A percentile compares a stretch with the other conserved stretches of the same genome.
These are phyloP conservation scores for Bicyclus anynana DNA, from an alignment of 1,140 invertebrate genomes.

Conservation along the genomic window DNA sequence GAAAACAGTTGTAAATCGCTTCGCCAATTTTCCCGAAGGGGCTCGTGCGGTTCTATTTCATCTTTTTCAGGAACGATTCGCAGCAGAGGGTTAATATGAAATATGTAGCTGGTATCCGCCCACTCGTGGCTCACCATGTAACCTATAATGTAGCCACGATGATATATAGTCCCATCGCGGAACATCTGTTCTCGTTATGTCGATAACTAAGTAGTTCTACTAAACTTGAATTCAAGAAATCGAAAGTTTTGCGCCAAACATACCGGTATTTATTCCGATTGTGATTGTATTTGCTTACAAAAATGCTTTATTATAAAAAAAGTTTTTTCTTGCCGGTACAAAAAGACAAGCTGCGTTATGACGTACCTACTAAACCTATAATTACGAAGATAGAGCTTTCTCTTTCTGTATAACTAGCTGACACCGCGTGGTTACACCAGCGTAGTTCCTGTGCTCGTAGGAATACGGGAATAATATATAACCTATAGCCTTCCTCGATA, in stretches of 20 bases:
- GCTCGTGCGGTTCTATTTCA: slow-evolving; percentile 59
- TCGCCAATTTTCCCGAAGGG: slow-evolving; percentile 71
- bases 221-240: neutral
- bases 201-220: neutral
- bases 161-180: neutral
- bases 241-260: neutral
- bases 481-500: no score
- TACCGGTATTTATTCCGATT: no score
- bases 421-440: no score
- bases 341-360: no score
- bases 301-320: no score
- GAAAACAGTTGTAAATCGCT: slow-evolving; percentile 79
- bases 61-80: slow-evolving; percentile 56
- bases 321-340: no score
- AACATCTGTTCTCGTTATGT: neutral
- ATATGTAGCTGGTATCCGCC: slow-evolving; percentile 73
- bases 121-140: slow-evolving; percentile 77
- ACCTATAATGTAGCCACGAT: slow-evolving; percentile 40
- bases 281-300: no score
- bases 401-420: no score
- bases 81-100: slow-evolving; percentile 77
- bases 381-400: no score
- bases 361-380: no score
- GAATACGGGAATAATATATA: no score
- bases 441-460: no score